These are phyloP conservation scores for Hyppa rectilinea DNA, from an alignment of 2,888 invertebrate genomes.

Conservation along the genomic window DNA sequence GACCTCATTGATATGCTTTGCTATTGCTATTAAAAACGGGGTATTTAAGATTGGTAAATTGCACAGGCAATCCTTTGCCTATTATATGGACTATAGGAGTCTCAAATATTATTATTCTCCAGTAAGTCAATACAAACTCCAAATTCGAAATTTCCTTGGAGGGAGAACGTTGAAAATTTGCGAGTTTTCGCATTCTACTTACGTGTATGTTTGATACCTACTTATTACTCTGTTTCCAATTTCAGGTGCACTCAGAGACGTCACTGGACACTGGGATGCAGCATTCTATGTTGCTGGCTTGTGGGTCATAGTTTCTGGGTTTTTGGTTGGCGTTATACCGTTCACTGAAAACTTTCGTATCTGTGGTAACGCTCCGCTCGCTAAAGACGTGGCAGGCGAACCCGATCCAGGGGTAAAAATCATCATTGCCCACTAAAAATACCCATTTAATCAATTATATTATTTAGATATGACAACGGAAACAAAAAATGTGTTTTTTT, in stretches of 20 bases:
- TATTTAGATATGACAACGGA: background rate
- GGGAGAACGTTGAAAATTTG: background rate
- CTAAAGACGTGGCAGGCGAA: slow-evolving; percentile 85
- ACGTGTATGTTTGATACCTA: background rate
- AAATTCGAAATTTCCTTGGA: background rate
- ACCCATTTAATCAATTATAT: background rate
- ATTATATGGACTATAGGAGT: too few species aligned
- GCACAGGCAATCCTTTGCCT: background rate
- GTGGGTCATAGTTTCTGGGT: slow-evolving; percentile 95
- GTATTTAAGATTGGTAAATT: background rate
- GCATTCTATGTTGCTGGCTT: slow-evolving; percentile 95
- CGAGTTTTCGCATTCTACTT: background rate
- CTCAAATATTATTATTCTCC: background rate
- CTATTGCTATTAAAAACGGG: background rate
- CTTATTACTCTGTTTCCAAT: slow-evolving; percentile 24
- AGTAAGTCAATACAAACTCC: background rate
- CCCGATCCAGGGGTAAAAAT: slow-evolving; percentile 86
- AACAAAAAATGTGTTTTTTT: background rate
- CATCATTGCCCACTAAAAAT: slow-evolving; percentile 83
- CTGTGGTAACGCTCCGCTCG: slow-evolving; percentile 86
- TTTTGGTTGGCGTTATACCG: slow-evolving; percentile 92
- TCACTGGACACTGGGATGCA: slow-evolving; percentile 93
- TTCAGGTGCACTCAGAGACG: slow-evolving; percentile 89
- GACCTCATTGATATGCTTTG: background rate
- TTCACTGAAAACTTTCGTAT: slow-evolving; percentile 92